phyloP scores from a whole-genome alignment of 1,140 invertebrate species.

The Drosophila truncata region DNA sequence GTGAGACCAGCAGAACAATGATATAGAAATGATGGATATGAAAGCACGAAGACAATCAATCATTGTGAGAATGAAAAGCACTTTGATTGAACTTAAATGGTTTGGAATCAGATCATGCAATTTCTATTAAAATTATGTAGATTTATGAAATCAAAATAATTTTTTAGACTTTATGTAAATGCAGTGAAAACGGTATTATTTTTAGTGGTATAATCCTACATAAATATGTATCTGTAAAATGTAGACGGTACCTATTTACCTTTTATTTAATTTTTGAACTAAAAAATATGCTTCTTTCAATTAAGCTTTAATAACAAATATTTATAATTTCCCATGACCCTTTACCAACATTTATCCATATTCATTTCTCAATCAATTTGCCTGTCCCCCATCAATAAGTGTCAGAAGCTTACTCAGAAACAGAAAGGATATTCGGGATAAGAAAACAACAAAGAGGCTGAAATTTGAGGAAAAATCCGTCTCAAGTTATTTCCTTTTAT shows the following conservation, averaged over 20 bases:
- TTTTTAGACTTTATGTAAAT: background rate
- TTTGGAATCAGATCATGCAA: background rate
- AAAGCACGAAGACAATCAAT: constrained; percentile 45
- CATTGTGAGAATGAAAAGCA: constrained; percentile 33
- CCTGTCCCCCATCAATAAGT: constrained; percentile 40
- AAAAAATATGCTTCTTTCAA: background rate
- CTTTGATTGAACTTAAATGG: constrained; percentile 11
- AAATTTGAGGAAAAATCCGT: constrained; percentile 37
- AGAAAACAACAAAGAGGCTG: constrained; percentile 20
- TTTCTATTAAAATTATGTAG: background rate
- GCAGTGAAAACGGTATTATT: no score
- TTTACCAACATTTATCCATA: constrained; percentile 13
- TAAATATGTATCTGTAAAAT: no score
- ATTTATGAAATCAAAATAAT: background rate
- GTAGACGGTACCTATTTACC: no score
- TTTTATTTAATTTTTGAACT: background rate
- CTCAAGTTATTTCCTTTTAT: constrained; percentile 64
- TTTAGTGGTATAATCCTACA: no score
- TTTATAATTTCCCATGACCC: background rate
- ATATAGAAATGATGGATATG: constrained; percentile 44
- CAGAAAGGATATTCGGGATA: constrained; percentile 31
- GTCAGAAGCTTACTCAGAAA: constrained; percentile 41
- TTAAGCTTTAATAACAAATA: background rate
- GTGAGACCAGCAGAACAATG: constrained; percentile 10
- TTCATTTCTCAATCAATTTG: constrained; percentile 52